These are phyloP conservation scores for Caenorhabditis zanzibari DNA, from an alignment of 2,888 invertebrate genomes.

Conservation along the genomic window DNA sequence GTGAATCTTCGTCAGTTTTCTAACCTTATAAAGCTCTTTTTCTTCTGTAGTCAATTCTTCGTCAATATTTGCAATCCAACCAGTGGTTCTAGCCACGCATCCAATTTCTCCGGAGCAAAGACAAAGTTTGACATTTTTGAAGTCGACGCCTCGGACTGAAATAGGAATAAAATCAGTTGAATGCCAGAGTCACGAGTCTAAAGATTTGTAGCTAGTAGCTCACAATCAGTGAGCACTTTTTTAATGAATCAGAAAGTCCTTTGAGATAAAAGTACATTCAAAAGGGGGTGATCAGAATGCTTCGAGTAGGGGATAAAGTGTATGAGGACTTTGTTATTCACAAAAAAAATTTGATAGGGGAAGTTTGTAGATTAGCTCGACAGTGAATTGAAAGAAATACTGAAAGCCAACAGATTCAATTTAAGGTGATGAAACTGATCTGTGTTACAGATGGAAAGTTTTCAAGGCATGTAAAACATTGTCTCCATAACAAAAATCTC, in stretches of 20 bases:
- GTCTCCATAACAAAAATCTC: no score
- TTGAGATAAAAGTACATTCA: slow-evolving; percentile 3
- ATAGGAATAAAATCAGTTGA: neutral
- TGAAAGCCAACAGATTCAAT: slow-evolving; percentile 1
- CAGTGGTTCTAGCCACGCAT: slow-evolving; percentile 30
- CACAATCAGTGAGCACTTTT: neutral
- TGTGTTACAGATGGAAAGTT: neutral
- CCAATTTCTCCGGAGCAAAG: slow-evolving; percentile 34
- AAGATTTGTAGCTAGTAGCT: neutral
- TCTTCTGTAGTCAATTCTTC: neutral
- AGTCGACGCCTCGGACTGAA: slow-evolving; percentile 35
- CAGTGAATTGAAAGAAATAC: neutral
- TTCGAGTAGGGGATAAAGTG: no score
- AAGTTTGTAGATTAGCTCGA: slow-evolving; percentile 16
- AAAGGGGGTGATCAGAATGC: neutral
- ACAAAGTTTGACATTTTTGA: slow-evolving; percentile 10
- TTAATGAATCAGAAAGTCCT: neutral
- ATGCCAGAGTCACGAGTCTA: neutral
- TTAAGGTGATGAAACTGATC: neutral
- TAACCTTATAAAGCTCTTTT: slow-evolving; percentile 11
- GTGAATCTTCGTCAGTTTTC: neutral
- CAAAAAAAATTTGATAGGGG: neutral
- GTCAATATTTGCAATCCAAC: slow-evolving; percentile 1
- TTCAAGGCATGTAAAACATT: neutral
- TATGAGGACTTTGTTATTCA: no score